These are phyloP conservation scores for Hycleus cichorii DNA, from an alignment of 1,140 invertebrate genomes.

Conservation along the genomic window DNA sequence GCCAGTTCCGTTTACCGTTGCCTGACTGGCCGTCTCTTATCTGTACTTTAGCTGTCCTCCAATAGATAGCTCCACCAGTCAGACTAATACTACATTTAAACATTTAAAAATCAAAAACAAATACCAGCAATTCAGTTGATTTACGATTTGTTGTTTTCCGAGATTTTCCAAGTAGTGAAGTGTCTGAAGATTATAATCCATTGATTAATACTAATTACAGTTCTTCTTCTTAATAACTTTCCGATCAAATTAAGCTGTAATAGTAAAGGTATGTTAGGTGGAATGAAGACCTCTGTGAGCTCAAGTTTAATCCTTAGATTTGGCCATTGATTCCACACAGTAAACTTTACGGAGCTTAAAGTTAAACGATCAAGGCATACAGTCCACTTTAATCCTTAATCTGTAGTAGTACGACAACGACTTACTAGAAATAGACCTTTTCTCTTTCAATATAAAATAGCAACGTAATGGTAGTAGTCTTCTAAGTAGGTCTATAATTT, in stretches of 20 bases:
- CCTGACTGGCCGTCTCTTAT: constrained; percentile 23
- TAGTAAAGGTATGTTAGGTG: background rate
- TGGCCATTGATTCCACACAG: background rate
- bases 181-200: background rate
- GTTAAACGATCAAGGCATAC: background rate
- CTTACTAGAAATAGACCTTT: too few relatives aligned
- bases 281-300: background rate
- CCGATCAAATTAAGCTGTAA: too few relatives aligned
- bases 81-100: constrained; percentile 12
- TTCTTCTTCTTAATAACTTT: constrained; percentile 12
- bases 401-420: too few relatives aligned
- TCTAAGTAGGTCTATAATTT: too few relatives aligned
- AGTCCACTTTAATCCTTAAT: background rate
- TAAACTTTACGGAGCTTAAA: background rate
- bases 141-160: constrained; percentile 8
- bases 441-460: too few relatives aligned
- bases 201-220: background rate
- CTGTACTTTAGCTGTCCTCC: constrained; percentile 27
- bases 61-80: constrained; percentile 25
- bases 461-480: too few relatives aligned
- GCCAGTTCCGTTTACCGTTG: constrained; percentile 23
- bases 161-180: too few relatives aligned
- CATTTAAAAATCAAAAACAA: constrained; percentile 8
- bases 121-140: constrained; percentile 5
- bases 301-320: background rate